A percentile compares a stretch with the other conserved stretches of the same genome.
phyloP scores from a whole-genome alignment of 2,797 vertebrate genomes.

The Strix occidentalis region DNA sequence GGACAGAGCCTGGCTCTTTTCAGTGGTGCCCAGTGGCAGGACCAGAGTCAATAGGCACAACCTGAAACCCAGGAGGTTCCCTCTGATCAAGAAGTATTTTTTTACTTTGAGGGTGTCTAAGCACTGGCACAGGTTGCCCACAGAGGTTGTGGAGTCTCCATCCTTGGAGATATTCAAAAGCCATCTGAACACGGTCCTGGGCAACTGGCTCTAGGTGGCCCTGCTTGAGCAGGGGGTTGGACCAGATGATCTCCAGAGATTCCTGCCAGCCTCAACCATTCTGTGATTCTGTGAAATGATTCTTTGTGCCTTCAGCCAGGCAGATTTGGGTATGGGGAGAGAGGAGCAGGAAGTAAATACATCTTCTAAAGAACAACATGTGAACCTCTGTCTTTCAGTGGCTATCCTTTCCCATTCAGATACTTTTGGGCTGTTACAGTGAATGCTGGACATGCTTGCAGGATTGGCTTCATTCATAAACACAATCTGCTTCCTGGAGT shows the following conservation, averaged over 20 bases:
- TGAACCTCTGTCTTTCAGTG: neutral
- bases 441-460: rapidly evolving
- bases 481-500: neutral
- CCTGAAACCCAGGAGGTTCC: neutral
- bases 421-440: neutral
- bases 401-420: neutral
- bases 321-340: neutral
- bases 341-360: neutral
- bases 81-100: neutral
- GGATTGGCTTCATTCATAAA: neutral
- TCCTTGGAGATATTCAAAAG: neutral
- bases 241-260: neutral
- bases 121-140: neutral
- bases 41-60: neutral
- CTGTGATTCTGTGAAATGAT: neutral
- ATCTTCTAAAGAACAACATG: neutral
- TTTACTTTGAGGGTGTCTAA: neutral
- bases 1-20: neutral
- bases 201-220: neutral
- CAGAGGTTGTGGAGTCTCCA: neutral
- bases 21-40: neutral
- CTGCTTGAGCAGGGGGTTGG: neutral
- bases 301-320: neutral
- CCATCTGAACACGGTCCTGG: rapidly evolving
- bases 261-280: neutral